Evolutionary conservation across 2,113 vertebrate species (phyloP).

Genomic region (Rhinolophus sinicus): DNA sequence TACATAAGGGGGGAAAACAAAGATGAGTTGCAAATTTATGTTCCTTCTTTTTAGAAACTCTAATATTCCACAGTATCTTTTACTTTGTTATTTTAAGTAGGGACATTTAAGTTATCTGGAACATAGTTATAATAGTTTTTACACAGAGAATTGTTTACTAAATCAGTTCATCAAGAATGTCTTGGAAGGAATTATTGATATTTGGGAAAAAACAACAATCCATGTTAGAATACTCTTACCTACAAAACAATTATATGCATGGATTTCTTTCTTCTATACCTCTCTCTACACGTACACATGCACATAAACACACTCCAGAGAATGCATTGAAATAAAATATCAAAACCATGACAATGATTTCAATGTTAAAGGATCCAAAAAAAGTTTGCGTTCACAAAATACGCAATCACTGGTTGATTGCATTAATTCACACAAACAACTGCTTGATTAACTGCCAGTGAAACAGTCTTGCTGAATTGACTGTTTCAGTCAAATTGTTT

Average conservation of each 20-base stretch:
- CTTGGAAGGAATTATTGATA: neutral
- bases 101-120: neutral
- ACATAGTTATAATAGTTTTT: neutral
- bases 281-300: neutral
- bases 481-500: neutral
- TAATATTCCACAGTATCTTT: neutral
- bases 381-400: neutral
- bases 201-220: neutral
- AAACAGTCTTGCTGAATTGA: neutral
- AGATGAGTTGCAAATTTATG: neutral
- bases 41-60: neutral
- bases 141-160: neutral
- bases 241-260: neutral
- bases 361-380: slow-evolving; percentile 2
- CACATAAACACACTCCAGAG: neutral
- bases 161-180: neutral
- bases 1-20: neutral
- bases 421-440: neutral
- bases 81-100: slow-evolving; percentile 29
- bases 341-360: neutral
- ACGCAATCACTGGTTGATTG: neutral
- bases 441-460: neutral
- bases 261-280: neutral
- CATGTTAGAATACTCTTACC: neutral
- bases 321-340: neutral